Evolutionary conservation across 1,140 invertebrate species (phyloP).

Genomic region (Bombus polaris): DNA sequence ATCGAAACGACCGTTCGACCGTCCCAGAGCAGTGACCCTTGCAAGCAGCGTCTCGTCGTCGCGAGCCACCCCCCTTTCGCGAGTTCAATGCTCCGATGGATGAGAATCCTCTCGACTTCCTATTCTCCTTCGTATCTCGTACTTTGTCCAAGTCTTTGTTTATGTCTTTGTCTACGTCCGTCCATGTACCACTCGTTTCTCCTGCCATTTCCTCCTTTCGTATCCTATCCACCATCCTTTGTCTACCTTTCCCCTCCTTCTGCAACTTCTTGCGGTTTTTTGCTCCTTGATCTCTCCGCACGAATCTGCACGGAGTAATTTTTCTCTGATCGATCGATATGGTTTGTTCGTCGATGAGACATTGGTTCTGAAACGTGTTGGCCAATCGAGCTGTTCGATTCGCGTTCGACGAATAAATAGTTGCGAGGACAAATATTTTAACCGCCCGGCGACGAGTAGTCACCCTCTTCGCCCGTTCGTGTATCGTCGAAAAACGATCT

Average conservation of each 20-base stretch:
- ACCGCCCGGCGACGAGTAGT: background rate
- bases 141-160: background rate
- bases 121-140: background rate
- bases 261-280: background rate
- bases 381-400: constrained; percentile 39
- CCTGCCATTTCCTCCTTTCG: background rate
- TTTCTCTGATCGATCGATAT: background rate
- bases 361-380: constrained; percentile 8
- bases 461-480: background rate
- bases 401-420: constrained; percentile 42
- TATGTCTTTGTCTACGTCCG: background rate
- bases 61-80: background rate
- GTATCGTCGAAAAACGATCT: constrained; percentile 12
- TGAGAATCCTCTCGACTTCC: constrained; percentile 44
- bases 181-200: background rate
- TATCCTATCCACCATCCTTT: background rate
- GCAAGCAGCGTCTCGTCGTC: constrained; percentile 16
- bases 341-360: constrained; percentile 28
- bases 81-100: constrained; percentile 52
- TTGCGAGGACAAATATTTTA: constrained; percentile 34
- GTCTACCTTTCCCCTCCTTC: background rate
- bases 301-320: background rate
- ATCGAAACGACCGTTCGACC: constrained; percentile 7
- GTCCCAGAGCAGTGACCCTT: constrained; percentile 30
- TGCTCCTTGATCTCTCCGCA: background rate